Evolutionary conservation across 2,113 vertebrate genomes (phyloP), one percentile per base, ranked within the genome.

Genomic region (Anarrhichthys ocellatus): DNA sequence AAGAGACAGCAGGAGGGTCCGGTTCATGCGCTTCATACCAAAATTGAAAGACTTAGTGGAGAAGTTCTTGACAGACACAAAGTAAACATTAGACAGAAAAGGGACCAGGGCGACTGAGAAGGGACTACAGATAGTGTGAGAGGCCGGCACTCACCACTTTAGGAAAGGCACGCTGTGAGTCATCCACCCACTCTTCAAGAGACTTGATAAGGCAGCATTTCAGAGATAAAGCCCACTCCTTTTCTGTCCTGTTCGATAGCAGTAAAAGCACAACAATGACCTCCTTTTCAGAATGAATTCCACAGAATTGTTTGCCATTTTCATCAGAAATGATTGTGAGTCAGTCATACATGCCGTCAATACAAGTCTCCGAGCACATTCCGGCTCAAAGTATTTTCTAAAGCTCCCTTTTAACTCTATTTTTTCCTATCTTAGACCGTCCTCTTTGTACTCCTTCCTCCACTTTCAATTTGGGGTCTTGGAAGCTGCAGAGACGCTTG

Each of bases 161-260:
- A 93, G 95, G 94, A 95, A 96, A 95, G 94, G 94, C 92, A 95
- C 93, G 92, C 84, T 92, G 78, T 85, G 82, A 88, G 83, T 88
- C 54, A 76, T 81, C 80, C 86, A 77, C 80, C 82, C 83, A 65
- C 88, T 88, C 88, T 89, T 77, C 67, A 79, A 73, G 71, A 83
- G 88, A 66, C 73, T 75, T 84, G 94, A 95, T 94, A 94, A 91
- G 81, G 81, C 42, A 46, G 75, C n/a, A 81, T 88, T 81, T 67
- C 59, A 73, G 32, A 78, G 90, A 94, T 93, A 91, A 87, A 92
- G 61, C 22, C 65, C 65, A 62, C n/a, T 80, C 70, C 78, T 63
- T 56, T 80, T 24, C 42, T 66, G 46, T 72, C n/a, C 65, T 50
- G 24, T 46, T 70, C 52, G 54, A 59, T 29, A 38, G 74, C 40